These are phyloP conservation scores for Eudasyphora cyanicolor DNA, from an alignment of 2,888 invertebrate species.

Conservation along the genomic window DNA sequence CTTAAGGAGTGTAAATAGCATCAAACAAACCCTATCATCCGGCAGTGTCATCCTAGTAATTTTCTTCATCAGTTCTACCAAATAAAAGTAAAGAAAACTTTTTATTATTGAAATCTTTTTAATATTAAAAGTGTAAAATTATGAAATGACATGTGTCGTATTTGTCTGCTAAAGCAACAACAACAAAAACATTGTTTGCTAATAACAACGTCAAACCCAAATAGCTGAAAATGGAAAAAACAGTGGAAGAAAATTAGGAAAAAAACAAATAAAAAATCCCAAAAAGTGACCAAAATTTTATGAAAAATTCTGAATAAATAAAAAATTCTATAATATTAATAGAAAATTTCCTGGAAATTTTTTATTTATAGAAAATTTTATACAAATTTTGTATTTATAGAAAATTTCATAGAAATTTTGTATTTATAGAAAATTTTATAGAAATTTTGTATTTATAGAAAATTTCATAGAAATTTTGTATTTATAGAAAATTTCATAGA, in stretches of 20 bases:
- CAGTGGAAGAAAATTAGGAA: not conserved
- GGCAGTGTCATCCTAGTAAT: not conserved
- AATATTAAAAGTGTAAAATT: constrained; percentile 33
- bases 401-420: too few species aligned
- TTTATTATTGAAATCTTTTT: constrained; percentile 48
- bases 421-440: too few species aligned
- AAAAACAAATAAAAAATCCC: too few species aligned
- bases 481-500: too few species aligned
- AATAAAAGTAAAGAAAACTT: not conserved
- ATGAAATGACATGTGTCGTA: constrained; percentile 49
- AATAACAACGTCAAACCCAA: constrained; percentile 9
- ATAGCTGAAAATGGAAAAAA: not conserved
- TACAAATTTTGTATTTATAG: not conserved
- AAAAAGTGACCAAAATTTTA: too few species aligned
- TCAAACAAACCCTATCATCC: not conserved
- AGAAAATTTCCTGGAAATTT: not conserved
- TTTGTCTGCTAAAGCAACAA: constrained; percentile 3
- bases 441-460: too few species aligned
- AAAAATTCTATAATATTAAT: too few species aligned
- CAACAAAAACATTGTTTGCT: constrained; percentile 8
- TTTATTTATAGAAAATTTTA: too few species aligned
- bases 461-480: too few species aligned
- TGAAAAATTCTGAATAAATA: not conserved
- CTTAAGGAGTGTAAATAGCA: not conserved
- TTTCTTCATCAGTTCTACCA: not conserved